phyloP scores from a whole-genome alignment of 2,888 invertebrate species.

The Nephrotoma guestfalica region DNA sequence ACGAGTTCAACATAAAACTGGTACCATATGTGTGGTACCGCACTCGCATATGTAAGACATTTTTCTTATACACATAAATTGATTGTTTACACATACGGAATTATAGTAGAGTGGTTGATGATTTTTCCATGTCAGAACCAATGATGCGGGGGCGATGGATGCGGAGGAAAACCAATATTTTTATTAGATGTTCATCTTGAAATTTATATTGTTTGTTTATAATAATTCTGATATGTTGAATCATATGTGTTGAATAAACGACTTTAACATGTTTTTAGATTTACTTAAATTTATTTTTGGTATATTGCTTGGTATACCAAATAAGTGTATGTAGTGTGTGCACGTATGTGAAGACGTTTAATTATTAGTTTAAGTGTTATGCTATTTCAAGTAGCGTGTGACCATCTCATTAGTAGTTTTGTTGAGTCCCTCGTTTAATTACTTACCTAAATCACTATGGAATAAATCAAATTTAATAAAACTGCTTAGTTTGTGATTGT shows the following conservation, averaged over 20 bases:
- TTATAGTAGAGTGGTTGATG: background rate
- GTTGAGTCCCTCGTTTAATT: no score
- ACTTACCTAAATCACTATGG: no score
- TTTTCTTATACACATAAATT: background rate
- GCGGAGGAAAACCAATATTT: background rate
- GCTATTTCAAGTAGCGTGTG: background rate
- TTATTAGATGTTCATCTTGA: background rate
- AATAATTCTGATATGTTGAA: background rate
- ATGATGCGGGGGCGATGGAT: background rate
- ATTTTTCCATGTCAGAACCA: background rate
- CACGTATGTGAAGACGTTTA: background rate
- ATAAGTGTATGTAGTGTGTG: background rate
- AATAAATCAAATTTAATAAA: no score
- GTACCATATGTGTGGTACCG: background rate
- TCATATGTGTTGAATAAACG: background rate
- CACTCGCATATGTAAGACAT: background rate
- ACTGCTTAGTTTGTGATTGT: no score
- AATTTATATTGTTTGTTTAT: background rate
- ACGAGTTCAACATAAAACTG: background rate
- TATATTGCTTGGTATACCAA: background rate
- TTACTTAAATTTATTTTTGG: background rate
- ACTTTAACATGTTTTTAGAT: background rate
- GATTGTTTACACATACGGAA: background rate
- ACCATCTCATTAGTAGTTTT: no score
- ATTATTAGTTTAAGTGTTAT: background rate